Conservation (phyloP, 2,113 vertebrate genomes). For the Osmerus eperlanus region DNA sequence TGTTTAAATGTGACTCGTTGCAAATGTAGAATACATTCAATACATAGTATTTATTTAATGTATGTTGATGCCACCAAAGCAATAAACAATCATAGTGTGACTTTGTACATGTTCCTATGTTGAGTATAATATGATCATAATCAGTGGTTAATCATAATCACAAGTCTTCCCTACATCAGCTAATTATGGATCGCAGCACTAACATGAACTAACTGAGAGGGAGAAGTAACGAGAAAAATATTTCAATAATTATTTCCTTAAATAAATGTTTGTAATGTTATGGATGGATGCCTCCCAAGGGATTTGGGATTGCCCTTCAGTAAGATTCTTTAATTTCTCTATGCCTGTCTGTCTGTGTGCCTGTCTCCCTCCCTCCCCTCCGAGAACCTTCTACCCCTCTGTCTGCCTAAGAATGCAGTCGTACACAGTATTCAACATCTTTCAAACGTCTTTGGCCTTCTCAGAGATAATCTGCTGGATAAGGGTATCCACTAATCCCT, state of each 20-base stretch:
- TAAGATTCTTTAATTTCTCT: too few relatives aligned
- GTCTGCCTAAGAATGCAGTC: constrained; percentile 12
- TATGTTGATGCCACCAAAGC: not conserved
- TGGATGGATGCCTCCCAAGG: not conserved
- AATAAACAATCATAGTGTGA: not conserved
- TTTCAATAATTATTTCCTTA: not conserved
- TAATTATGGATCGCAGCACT: not conserved
- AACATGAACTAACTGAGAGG: not conserved
- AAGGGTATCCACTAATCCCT: constrained; percentile 53
- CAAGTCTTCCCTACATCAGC: not conserved
- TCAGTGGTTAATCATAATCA: not conserved
- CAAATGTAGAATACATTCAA: too few relatives aligned
- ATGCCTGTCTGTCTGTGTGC: not conserved
- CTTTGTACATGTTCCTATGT: too few relatives aligned
- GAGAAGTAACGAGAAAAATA: not conserved
- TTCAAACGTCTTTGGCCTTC: constrained; percentile 55
- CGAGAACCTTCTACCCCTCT: constrained; percentile 10
- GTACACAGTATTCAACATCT: constrained; percentile 28
- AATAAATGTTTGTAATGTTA: not conserved
- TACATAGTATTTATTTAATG: not conserved
- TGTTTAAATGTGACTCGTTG: too few relatives aligned
- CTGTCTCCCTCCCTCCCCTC: constrained; percentile 16
- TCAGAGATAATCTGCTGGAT: constrained; percentile 51
- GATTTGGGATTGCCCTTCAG: too few relatives aligned
- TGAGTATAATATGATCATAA: too few relatives aligned